These are phyloP conservation scores for Plagodis dolabraria DNA, from an alignment of 2,888 invertebrate species.

Conservation along the genomic window DNA sequence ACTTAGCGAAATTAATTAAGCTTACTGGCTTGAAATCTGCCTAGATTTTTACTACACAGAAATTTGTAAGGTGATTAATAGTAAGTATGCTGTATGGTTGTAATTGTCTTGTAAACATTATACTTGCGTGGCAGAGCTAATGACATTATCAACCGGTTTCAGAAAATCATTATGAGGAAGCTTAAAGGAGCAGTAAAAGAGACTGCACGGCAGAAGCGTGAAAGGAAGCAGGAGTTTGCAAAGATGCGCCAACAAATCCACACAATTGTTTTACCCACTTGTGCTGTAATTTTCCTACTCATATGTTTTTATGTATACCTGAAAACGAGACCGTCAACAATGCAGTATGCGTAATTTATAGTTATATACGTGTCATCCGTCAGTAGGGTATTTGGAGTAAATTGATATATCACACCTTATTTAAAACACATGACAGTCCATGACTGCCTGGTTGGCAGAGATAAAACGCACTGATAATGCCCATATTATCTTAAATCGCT, in stretches of 20 bases:
- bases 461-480: too few relatives aligned
- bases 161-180: conserved; percentile 87
- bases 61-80: neutral
- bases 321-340: conserved; percentile 88
- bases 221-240: conserved; percentile 93
- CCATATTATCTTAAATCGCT: too few relatives aligned
- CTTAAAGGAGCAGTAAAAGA: conserved; percentile 93
- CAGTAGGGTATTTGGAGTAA: neutral
- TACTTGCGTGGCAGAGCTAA: conserved; percentile 16
- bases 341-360: conserved; percentile 66
- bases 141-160: conserved; percentile 7
- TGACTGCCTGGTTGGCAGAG: too few relatives aligned
- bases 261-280: conserved; percentile 90
- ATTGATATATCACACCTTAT: too few relatives aligned
- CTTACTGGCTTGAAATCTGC: neutral
- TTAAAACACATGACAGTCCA: too few relatives aligned
- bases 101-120: neutral
- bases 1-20: too few relatives aligned
- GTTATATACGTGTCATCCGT: neutral
- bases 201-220: conserved; percentile 92
- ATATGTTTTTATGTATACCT: conserved; percentile 91
- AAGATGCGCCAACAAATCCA: conserved; percentile 91
- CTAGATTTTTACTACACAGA: neutral
- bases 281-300: conserved; percentile 88
- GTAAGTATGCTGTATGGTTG: neutral